Conservation (phyloP, 2,797 vertebrate species). For the Nothura maculosa region DNA sequence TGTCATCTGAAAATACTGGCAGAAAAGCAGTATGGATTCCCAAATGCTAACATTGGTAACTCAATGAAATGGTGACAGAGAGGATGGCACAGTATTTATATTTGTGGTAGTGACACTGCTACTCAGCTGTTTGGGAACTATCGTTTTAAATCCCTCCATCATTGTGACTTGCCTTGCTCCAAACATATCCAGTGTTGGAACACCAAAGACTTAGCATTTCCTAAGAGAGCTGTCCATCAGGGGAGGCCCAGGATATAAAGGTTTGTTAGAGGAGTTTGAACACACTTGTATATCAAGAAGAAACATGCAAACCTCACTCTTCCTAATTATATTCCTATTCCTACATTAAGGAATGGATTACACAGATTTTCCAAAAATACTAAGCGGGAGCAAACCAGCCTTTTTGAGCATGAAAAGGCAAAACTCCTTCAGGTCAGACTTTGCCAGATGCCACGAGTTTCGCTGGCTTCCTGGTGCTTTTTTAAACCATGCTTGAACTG, state of each 20-base stretch:
- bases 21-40: background rate
- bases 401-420: background rate
- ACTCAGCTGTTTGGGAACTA: background rate
- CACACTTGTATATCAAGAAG: background rate
- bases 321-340: background rate
- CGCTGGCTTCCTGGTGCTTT: background rate
- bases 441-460: background rate
- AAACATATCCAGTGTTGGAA: background rate
- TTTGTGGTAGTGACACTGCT: background rate
- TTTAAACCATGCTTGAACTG: too few species aligned
- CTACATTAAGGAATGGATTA: constrained; percentile 3
- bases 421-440: background rate
- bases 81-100: background rate
- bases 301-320: background rate
- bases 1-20: background rate
- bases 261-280: constrained; percentile 2
- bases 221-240: background rate
- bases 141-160: background rate
- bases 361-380: constrained; percentile 32
- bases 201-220: background rate
- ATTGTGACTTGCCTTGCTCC: background rate
- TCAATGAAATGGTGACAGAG: background rate
- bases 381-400: constrained; percentile 14
- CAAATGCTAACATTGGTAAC: background rate
- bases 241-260: background rate